Evolutionary conservation across 2,888 invertebrate genomes (phyloP).

Genomic region (Caenorhabditis sp.): DNA sequence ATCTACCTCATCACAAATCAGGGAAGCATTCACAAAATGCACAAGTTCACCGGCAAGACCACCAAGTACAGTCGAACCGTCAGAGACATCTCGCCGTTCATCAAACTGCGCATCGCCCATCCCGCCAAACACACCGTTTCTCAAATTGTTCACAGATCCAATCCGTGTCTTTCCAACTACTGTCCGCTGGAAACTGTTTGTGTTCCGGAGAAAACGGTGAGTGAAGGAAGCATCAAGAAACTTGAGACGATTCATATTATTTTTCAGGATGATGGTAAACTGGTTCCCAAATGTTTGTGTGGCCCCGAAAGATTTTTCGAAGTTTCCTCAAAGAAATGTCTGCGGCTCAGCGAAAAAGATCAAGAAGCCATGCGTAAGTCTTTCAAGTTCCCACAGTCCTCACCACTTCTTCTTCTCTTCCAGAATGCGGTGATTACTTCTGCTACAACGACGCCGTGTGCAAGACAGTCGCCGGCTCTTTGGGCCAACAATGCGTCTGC

Average conservation of each 20-base stretch:
- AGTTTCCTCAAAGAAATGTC: constrained; percentile 43
- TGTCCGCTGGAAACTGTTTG: constrained; percentile 45
- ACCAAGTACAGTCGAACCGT: constrained; percentile 20
- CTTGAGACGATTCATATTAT: background rate
- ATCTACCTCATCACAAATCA: constrained; percentile 39
- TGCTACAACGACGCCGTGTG: constrained; percentile 55
- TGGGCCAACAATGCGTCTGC: no score
- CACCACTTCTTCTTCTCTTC: background rate
- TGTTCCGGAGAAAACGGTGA: constrained; percentile 24
- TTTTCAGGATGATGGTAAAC: constrained; percentile 19
- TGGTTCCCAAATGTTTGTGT: constrained; percentile 43
- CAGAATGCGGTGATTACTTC: constrained; percentile 60
- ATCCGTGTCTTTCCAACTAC: constrained; percentile 38
- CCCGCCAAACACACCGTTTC: constrained; percentile 48
- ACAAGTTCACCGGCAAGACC: constrained; percentile 56
- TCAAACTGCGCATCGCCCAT: constrained; percentile 40
- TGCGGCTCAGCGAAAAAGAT: constrained; percentile 21
- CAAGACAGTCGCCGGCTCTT: no score
- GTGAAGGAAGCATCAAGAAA: background rate
- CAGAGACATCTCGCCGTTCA: constrained; percentile 29
- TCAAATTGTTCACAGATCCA: constrained; percentile 25
- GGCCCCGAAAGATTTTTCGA: constrained; percentile 46
- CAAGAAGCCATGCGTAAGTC: constrained; percentile 48
- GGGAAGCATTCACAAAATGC: constrained; percentile 41
- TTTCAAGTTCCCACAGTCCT: background rate